A percentile compares a stretch with the other conserved stretches of the same genome.
Conservation (phyloP, 37 sponge, comb jelly and placozoan species). For the Beroe forskalii region DNA sequence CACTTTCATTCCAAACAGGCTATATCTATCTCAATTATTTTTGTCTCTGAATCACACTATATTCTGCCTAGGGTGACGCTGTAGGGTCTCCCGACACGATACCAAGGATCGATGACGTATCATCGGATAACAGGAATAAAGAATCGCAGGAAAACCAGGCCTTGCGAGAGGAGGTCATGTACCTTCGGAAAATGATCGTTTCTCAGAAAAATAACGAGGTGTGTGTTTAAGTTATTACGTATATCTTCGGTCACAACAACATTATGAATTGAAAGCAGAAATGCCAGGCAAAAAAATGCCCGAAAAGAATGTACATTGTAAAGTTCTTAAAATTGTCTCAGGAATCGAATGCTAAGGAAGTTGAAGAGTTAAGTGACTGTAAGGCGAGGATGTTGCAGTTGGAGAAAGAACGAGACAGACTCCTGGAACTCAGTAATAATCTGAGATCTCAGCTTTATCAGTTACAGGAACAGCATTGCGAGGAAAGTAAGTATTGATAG, state of each 20-base stretch:
- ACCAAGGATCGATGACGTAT: too few relatives aligned
- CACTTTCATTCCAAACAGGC: too few relatives aligned
- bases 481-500: neutral
- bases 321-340: too few relatives aligned
- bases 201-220: constrained; percentile 18
- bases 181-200: neutral
- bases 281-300: too few relatives aligned
- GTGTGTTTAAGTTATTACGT: neutral
- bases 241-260: too few relatives aligned
- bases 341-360: neutral
- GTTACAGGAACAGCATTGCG: neutral
- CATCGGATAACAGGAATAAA: too few relatives aligned
- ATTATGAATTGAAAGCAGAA: too few relatives aligned
- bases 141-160: neutral
- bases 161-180: constrained; percentile 29
- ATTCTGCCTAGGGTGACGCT: too few relatives aligned
- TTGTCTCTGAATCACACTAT: too few relatives aligned
- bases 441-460: constrained; percentile 25
- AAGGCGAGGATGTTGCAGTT: neutral
- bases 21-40: too few relatives aligned
- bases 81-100: too few relatives aligned
- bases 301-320: too few relatives aligned
- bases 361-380: neutral
- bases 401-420: constrained; percentile 42
- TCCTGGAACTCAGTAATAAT: constrained; percentile 49